Evolutionary conservation across 2,888 invertebrate species (phyloP).

Genomic region (Sinodicranocentrus sp.): DNA sequence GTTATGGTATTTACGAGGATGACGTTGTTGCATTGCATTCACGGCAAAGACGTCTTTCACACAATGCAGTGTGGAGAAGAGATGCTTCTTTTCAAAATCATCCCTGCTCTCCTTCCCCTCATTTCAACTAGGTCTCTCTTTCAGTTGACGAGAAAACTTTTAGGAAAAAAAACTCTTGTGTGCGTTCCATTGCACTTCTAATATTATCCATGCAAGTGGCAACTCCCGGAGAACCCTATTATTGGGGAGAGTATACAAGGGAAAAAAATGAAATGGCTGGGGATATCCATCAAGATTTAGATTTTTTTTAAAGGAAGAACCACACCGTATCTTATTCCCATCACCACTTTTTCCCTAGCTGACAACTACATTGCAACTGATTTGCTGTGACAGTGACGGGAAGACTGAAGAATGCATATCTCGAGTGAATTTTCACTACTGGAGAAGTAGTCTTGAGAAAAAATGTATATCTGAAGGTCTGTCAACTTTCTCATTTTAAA

Average conservation of each 20-base stretch:
- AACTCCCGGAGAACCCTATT: too few species aligned
- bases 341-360: conserved; percentile 25
- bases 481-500: too few species aligned
- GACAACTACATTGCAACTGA: conserved; percentile 51
- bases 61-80: conserved; percentile 12
- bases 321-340: conserved; percentile 44
- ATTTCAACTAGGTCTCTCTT: too few species aligned
- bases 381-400: conserved; percentile 24
- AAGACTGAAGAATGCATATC: neutral
- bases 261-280: neutral
- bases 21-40: conserved; percentile 15
- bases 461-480: too few species aligned
- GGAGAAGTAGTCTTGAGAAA: too few species aligned
- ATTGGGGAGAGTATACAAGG: neutral
- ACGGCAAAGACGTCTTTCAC: too few species aligned
- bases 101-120: too few species aligned
- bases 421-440: too few species aligned
- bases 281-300: conserved; percentile 7
- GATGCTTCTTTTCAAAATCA: conserved; percentile 35
- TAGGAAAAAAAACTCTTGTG: too few species aligned
- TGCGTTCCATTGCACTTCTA: too few species aligned
- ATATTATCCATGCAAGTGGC: too few species aligned
- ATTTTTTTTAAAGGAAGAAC: conserved; percentile 17
- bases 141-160: too few species aligned
- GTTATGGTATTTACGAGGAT: conserved; percentile 45